A percentile compares a stretch with the other conserved stretches of the same genome.
Conservation (phyloP, 2,113 vertebrate species). For the Engraulis encrasicolus region DNA sequence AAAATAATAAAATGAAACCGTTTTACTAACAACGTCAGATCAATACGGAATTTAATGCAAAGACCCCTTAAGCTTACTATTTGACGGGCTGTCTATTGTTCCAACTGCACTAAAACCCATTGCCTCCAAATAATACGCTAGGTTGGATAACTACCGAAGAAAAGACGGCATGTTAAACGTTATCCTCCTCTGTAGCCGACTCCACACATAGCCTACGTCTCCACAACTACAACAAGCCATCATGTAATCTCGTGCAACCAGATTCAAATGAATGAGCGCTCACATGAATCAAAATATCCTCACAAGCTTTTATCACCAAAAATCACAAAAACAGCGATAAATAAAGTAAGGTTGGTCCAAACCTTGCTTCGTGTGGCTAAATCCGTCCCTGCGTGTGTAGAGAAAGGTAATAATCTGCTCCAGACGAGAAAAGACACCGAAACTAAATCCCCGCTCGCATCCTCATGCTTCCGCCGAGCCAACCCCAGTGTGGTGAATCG, state of each 20-base stretch:
- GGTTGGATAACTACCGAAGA: not conserved
- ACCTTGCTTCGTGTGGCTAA: slow-evolving; percentile 57
- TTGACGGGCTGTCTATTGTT: not conserved
- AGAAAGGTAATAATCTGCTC: slow-evolving; percentile 60
- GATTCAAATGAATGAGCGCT: not conserved
- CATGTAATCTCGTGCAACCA: not conserved
- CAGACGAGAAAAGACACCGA: slow-evolving; percentile 60
- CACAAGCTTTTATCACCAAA: not conserved
- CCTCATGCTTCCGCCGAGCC: slow-evolving; percentile 54
- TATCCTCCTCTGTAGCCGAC: not conserved
- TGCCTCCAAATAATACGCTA: not conserved
- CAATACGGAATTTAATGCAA: not conserved
- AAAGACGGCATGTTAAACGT: not conserved
- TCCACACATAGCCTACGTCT: not conserved
- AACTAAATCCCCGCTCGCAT: slow-evolving; percentile 58
- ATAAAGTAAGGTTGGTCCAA: slow-evolving; percentile 42
- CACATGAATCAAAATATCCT: not conserved
- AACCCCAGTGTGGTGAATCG: slow-evolving; percentile 58
- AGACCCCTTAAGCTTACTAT: not conserved
- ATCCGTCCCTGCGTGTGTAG: slow-evolving; percentile 53
- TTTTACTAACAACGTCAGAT: not conserved
- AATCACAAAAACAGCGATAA: slow-evolving; percentile 17
- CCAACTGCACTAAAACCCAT: not conserved
- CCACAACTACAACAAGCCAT: not conserved
- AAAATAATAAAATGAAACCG: not conserved